A percentile compares a stretch with the other conserved stretches of the same genome.
Evolutionary conservation across 2,888 invertebrate species (phyloP).

Genomic region (Phanerotoma sp.): DNA sequence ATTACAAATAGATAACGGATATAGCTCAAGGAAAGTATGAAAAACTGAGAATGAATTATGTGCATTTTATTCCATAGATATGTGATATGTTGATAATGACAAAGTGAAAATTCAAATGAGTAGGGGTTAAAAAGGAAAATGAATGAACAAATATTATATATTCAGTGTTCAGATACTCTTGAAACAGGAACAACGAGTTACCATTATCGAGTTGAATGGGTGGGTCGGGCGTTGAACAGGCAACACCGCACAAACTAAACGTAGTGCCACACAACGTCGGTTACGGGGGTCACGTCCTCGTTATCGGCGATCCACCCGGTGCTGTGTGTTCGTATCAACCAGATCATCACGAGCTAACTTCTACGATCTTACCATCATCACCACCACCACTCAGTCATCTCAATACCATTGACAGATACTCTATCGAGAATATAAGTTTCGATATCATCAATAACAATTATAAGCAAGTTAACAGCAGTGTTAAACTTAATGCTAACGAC

Average conservation of each 20-base stretch:
- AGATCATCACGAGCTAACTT: constrained; percentile 32
- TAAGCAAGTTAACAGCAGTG: constrained; percentile 32
- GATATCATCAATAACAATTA: constrained; percentile 31
- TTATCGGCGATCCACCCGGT: constrained; percentile 47
- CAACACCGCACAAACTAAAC: constrained; percentile 55
- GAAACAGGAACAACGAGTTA: constrained; percentile 47
- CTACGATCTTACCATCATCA: constrained; percentile 30
- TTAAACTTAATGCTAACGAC: constrained; percentile 29
- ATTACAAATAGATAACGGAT: too few species aligned
- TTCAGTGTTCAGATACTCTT: constrained; percentile 25
- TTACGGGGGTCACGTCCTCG: constrained; percentile 50
- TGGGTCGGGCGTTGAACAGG: constrained; percentile 53
- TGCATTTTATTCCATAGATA: too few species aligned
- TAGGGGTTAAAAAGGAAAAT: constrained; percentile 11
- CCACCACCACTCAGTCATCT: constrained; percentile 32
- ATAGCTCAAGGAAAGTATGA: too few species aligned
- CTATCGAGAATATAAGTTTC: constrained; percentile 25
- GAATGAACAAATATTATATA: neutral
- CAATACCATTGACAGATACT: constrained; percentile 19
- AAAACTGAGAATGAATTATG: too few species aligned
- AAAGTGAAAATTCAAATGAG: neutral
- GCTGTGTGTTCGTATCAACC: constrained; percentile 43
- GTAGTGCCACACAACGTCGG: constrained; percentile 52
- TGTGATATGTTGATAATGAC: too few species aligned
- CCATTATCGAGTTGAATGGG: constrained; percentile 55